Base-by-base conservation (phyloP, 1,140 invertebrate species). In the Rhopalosiphum padi region DNA sequence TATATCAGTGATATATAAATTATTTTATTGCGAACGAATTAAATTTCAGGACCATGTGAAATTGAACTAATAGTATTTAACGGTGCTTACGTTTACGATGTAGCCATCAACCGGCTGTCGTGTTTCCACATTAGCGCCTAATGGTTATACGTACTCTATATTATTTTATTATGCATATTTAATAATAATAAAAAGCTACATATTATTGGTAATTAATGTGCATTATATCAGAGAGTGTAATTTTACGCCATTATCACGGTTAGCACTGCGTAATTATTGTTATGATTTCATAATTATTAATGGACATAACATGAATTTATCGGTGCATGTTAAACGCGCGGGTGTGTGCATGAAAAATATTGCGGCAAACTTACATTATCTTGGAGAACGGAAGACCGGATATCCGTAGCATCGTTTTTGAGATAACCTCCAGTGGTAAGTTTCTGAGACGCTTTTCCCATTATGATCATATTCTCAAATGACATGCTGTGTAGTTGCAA, bases 391-490 rank as follows among this genome's bases (percentile, higher is more conserved):
- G 97, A 93, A 86, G 91, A 93, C 11, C 91, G 91, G 94, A 90
- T 94, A 95, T 95, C 93, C 94, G 93, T 93, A 95, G 87, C 94
- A 94, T 90, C 94, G 94, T 87, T 94, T 93, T 89, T 94, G 90
- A 86, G 55, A 30, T 43, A 94, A 53, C 91, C 95, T 95, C 94
- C 95, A 96, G 95, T 95, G 94, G 93, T 95, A 94, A 94, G 95
- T 95, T 95, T 96, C 96, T 94, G 97, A 96, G 94, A 97, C 96
- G 68, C 96, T 94, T 97, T 97, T 37, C 97, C 98, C 37, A 97
- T 97, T 94, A 98, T 97, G 94, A 98, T 98, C 89, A 98, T 97
- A 95, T 98, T 98, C 95, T 98, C 98, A 35, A 93, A 94, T n/a
- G 97, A 97, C 94, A 97, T 96, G 94, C 98, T 98, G 96, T 97